phyloP scores from a whole-genome alignment of 2,113 vertebrate species.

The Micronisus gabar region DNA sequence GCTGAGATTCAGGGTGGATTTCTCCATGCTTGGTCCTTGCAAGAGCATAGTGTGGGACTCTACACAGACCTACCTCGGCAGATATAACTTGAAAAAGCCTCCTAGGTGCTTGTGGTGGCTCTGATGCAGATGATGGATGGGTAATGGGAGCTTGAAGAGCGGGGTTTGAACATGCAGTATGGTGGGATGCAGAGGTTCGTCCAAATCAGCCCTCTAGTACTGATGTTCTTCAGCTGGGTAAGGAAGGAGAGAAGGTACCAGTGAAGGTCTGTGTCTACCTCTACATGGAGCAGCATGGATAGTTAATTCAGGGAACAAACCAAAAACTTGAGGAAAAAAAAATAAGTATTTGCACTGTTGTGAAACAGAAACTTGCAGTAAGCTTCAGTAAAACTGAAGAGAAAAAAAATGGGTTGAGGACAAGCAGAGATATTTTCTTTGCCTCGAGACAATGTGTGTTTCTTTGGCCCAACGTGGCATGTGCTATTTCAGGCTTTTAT shows the following conservation, averaged over 20 bases:
- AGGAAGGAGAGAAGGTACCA: background rate
- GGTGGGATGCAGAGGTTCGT: background rate
- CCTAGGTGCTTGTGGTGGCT: background rate
- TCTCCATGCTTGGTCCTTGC: background rate
- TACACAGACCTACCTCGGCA: background rate
- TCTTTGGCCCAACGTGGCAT: rapidly evolving
- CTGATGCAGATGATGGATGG: background rate
- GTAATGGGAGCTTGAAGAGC: background rate
- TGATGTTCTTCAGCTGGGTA: background rate
- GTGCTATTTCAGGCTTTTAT: background rate
- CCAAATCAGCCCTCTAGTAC: background rate
- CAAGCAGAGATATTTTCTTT: background rate
- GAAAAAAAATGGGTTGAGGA: background rate
- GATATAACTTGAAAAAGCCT: background rate
- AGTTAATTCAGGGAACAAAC: background rate
- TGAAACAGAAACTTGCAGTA: background rate
- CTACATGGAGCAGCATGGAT: background rate
- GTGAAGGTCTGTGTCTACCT: background rate
- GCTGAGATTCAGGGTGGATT: background rate
- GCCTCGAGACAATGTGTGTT: background rate
- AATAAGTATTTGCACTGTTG: background rate
- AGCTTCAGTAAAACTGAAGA: background rate
- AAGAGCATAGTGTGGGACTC: background rate
- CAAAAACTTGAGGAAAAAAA: background rate
- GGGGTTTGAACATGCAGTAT: background rate